These are phyloP conservation scores for Drosophila prolongata DNA, from an alignment of 2,888 invertebrate species.

Conservation along the genomic window DNA sequence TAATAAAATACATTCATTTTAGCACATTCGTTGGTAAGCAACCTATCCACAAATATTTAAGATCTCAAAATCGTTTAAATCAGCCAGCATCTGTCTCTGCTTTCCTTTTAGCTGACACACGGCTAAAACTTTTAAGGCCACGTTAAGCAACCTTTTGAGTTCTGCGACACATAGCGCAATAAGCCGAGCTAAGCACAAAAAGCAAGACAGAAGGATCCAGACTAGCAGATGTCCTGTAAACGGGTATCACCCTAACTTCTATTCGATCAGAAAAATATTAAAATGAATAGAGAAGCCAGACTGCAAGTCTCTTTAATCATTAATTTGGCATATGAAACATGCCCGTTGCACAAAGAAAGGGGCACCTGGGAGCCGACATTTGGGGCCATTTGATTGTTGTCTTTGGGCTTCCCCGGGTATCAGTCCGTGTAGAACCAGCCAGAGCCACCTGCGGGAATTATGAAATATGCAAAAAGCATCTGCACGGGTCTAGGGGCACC, in stretches of 20 bases:
- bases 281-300: neutral
- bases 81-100: neutral
- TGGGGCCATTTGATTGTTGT: conserved; percentile 63
- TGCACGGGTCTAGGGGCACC: conserved; percentile 24
- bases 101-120: conserved; percentile 67
- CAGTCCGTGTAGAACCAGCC: conserved; percentile 17
- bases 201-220: conserved; percentile 7
- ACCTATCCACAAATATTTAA: neutral
- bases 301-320: conserved; percentile 11
- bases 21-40: too few relatives aligned
- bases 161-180: conserved; percentile 40
- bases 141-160: conserved; percentile 15
- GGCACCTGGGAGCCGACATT: conserved; percentile 51
- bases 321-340: conserved; percentile 45
- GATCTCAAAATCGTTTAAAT: neutral
- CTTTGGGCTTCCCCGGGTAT: conserved; percentile 11
- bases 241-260: neutral
- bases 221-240: conserved; percentile 50
- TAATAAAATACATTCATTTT: too few relatives aligned
- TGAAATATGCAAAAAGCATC: conserved; percentile 71
- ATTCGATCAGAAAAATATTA: conserved; percentile 1
- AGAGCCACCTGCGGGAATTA: conserved; percentile 66
- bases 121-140: conserved; percentile 46
- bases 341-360: conserved; percentile 68
- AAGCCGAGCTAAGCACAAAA: conserved; percentile 60